Percentiles rank a stretch among this genome's conserved stretches.
Evolutionary conservation across 2,113 vertebrate genomes (phyloP).

Genomic region (Heterocephalus glaber): DNA sequence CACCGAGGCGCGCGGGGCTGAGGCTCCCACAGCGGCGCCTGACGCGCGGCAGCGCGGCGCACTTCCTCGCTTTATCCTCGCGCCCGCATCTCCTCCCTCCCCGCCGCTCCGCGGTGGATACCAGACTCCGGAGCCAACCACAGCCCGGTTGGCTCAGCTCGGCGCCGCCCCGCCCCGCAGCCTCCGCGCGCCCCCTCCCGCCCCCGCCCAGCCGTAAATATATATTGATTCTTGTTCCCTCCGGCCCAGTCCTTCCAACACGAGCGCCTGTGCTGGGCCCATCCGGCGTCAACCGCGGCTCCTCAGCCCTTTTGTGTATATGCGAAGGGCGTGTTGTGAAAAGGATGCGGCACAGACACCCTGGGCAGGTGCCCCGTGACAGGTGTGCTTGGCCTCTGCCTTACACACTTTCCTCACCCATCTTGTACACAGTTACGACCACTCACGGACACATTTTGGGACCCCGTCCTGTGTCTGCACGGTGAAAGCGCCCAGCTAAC

Average conservation of each 20-base stretch:
- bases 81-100: slow-evolving; percentile 68
- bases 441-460: neutral
- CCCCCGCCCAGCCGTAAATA: neutral
- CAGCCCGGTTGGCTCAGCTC: slow-evolving; percentile 66
- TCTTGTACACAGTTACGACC: neutral
- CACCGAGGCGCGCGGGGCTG: slow-evolving; percentile 67
- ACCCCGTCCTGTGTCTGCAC: neutral
- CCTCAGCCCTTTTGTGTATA: neutral
- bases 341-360: neutral
- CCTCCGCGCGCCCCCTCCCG: neutral
- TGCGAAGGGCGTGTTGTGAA: neutral
- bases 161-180: slow-evolving; percentile 73
- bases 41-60: slow-evolving; percentile 66
- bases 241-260: neutral
- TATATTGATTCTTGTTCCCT: neutral
- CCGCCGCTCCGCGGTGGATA: slow-evolving; percentile 72
- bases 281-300: neutral
- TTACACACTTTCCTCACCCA: neutral
- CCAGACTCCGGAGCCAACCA: slow-evolving; percentile 82
- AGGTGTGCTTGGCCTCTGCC: neutral
- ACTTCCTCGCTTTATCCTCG: slow-evolving; percentile 75
- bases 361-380: neutral
- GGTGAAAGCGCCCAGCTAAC: neutral
- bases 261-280: neutral
- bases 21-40: slow-evolving; percentile 66